Evolutionary conservation across 1,140 invertebrate genomes (phyloP).

Genomic region (Pachypsylla venusta): DNA sequence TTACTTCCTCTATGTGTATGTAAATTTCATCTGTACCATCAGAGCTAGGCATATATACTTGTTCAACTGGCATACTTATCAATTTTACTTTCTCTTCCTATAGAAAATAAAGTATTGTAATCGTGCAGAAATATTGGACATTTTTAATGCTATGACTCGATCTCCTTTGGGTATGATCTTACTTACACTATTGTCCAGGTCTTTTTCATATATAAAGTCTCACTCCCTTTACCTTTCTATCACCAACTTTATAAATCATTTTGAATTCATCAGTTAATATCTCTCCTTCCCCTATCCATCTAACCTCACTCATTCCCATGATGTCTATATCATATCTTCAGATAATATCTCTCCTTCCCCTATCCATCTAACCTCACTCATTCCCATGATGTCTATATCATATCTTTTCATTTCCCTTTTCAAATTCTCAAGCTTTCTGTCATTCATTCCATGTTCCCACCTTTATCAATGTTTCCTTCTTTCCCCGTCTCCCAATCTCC

Average conservation of each 20-base stretch:
- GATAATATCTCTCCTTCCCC: too few relatives aligned
- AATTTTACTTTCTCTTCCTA: neutral
- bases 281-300: too few relatives aligned
- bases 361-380: conserved; percentile 13
- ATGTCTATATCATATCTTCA: too few relatives aligned
- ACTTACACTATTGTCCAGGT: neutral
- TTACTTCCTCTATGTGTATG: conserved; percentile 8
- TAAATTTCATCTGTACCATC: conserved; percentile 4
- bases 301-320: too few relatives aligned
- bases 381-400: conserved; percentile 15
- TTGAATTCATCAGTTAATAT: neutral
- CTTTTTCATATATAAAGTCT: neutral
- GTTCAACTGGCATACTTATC: neutral
- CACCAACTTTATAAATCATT: neutral
- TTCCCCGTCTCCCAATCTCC: neutral
- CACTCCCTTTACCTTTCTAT: neutral
- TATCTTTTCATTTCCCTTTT: conserved; percentile 15
- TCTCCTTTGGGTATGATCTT: conserved; percentile 9
- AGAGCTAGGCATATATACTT: conserved; percentile 16
- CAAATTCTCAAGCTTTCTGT: conserved; percentile 13
- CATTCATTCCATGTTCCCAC: conserved; percentile 15
- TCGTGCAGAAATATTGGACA: too few relatives aligned
- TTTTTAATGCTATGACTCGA: conserved; percentile 6
- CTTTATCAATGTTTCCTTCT: neutral
- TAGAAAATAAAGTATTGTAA: too few relatives aligned